Evolutionary conservation across 2,113 vertebrate species (phyloP).

Genomic region (Channa argus): DNA sequence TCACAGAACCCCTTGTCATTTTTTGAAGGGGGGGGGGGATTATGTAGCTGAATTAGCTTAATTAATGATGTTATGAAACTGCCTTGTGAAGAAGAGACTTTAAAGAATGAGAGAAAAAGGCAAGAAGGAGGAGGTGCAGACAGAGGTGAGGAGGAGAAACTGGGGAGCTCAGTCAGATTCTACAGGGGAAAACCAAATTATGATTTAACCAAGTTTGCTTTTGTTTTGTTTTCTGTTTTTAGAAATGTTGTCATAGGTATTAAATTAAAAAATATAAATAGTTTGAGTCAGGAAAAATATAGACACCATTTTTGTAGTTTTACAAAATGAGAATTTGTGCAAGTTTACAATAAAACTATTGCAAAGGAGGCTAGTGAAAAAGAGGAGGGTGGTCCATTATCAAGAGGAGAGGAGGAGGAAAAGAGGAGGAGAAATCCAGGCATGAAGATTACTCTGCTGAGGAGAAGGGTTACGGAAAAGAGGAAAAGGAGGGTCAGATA

Average conservation of each 20-base stretch:
- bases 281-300: too few species aligned
- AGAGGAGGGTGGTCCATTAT: not conserved
- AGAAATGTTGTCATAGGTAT: too few species aligned
- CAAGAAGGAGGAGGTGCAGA: not conserved
- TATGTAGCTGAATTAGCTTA: conserved; percentile 90
- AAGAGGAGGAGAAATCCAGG: conserved; percentile 18
- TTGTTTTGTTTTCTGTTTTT: too few species aligned
- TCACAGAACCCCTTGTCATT: conserved; percentile 7
- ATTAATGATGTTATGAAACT: conserved; percentile 93
- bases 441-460: too few species aligned
- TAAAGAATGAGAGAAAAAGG: conserved; percentile 23
- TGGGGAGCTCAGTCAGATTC: not conserved
- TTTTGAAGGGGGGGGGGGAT: conserved; percentile 52
- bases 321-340: too few species aligned
- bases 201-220: too few species aligned
- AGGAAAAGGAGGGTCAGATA: too few species aligned
- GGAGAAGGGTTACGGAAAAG: too few species aligned
- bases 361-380: not conserved
- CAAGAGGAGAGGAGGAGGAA: not conserved
- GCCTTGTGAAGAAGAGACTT: conserved; percentile 56
- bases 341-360: too few species aligned
- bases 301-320: too few species aligned
- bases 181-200: not conserved
- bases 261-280: too few species aligned
- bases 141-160: not conserved